phyloP scores from a whole-genome alignment of 1,140 invertebrate species.

The Ostrea edulis region DNA sequence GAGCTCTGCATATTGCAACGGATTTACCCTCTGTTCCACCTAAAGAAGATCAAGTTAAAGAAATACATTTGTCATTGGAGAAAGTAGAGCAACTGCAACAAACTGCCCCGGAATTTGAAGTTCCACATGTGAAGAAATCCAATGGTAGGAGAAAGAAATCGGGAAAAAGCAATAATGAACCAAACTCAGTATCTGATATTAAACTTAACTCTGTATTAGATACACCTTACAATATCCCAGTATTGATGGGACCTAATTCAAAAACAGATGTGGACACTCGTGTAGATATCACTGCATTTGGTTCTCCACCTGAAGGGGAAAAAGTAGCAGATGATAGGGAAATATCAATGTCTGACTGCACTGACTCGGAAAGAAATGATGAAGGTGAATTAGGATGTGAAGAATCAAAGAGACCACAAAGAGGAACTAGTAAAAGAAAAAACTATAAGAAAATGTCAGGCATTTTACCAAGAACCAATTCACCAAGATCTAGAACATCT shows the following conservation, averaged over 20 bases:
- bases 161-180: constrained; percentile 11
- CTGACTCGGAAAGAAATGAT: constrained; percentile 42
- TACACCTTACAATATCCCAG: not conserved
- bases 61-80: not conserved
- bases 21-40: constrained; percentile 50
- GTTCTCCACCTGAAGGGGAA: not conserved
- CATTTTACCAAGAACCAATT: constrained; percentile 61
- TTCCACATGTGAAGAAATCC: constrained; percentile 2
- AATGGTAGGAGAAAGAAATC: not conserved
- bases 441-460: constrained; percentile 71
- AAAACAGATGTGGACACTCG: not conserved
- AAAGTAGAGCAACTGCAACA: not conserved
- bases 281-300: not conserved
- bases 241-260: not conserved
- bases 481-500: constrained; percentile 65
- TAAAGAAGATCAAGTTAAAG: not conserved
- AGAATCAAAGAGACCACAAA: constrained; percentile 44
- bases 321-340: constrained; percentile 39
- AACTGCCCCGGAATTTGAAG: not conserved
- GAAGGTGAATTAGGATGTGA: constrained; percentile 39
- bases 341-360: constrained; percentile 25
- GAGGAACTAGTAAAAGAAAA: constrained; percentile 57
- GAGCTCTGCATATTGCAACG: constrained; percentile 58
- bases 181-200: not conserved
- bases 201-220: not conserved